phyloP scores from a whole-genome alignment of 2,797 vertebrate genomes.

The Philypnodon macrostomus region DNA sequence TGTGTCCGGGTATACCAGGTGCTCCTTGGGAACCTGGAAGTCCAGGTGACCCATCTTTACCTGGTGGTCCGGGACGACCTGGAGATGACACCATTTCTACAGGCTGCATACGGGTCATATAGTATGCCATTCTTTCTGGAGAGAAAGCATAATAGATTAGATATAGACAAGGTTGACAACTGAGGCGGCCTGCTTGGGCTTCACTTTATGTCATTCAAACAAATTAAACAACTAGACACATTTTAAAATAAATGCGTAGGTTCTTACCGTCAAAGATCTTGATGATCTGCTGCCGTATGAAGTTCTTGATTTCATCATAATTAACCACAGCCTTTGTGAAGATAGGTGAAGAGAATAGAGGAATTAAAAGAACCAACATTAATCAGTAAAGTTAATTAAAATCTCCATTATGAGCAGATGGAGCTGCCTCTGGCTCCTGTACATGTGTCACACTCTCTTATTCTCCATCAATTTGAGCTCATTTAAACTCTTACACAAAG shows the following conservation, averaged over 20 bases:
- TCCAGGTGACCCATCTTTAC: slow-evolving; percentile 86
- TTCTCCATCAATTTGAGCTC: slow-evolving; percentile 11
- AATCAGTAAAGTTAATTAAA: slow-evolving; percentile 40
- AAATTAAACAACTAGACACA: background rate
- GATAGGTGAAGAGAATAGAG: slow-evolving; percentile 10
- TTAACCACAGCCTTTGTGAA: slow-evolving; percentile 84
- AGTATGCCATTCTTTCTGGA: slow-evolving; percentile 94
- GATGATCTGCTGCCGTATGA: slow-evolving; percentile 92
- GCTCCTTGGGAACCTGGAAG: slow-evolving; percentile 80
- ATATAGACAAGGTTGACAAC: background rate
- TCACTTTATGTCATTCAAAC: slow-evolving; percentile 8
- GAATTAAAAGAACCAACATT: slow-evolving; percentile 30
- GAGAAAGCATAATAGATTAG: slow-evolving; percentile 1
- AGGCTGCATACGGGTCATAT: slow-evolving; percentile 88
- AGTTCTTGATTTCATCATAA: slow-evolving; percentile 92
- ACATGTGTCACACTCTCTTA: slow-evolving; percentile 8
- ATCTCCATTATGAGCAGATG: slow-evolving; percentile 46
- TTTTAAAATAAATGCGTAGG: background rate
- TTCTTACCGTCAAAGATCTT: slow-evolving; percentile 94
- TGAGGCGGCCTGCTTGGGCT: too few relatives aligned
- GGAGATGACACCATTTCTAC: slow-evolving; percentile 87
- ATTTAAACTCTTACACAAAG: background rate
- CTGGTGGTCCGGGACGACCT: slow-evolving; percentile 88
- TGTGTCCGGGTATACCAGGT: slow-evolving; percentile 87
- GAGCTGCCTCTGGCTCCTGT: slow-evolving; percentile 16